Evolutionary conservation across 2,797 vertebrate genomes (phyloP).

Genomic region (Arrhamphus sclerolepis): DNA sequence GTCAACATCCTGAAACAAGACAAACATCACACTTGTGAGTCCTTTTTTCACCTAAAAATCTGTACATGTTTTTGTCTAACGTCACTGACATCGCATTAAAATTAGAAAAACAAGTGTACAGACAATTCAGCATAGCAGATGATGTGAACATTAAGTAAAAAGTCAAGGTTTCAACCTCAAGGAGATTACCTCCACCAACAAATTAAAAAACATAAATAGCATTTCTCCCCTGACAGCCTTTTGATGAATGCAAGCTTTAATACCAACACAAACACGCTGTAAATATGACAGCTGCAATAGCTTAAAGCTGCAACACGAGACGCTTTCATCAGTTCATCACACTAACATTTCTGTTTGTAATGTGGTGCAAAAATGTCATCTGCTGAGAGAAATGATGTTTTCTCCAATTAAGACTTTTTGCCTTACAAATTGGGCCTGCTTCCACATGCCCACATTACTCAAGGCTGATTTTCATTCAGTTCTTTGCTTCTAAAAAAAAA

Average conservation of each 20-base stretch:
- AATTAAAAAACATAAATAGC: background rate
- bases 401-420: slow-evolving; percentile 47
- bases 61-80: no score
- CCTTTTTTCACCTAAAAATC: no score
- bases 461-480: slow-evolving; percentile 45
- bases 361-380: slow-evolving; percentile 41
- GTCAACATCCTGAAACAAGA: slow-evolving; percentile 86
- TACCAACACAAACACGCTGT: background rate
- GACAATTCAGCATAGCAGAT: no score
- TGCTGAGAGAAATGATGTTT: slow-evolving; percentile 40
- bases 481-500: slow-evolving; percentile 38
- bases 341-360: slow-evolving; percentile 41
- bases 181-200: background rate
- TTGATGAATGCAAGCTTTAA: slow-evolving; percentile 1
- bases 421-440: slow-evolving; percentile 45
- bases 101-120: no score
- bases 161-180: no score
- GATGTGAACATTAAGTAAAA: no score
- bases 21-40: no score
- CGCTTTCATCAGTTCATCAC: slow-evolving; percentile 27
- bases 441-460: slow-evolving; percentile 38
- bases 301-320: slow-evolving; percentile 11
- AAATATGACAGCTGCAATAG: slow-evolving; percentile 12
- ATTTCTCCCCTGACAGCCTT: background rate
- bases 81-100: no score